Conservation (phyloP, 2,888 invertebrate species). For the Keiferia lycopersicella region DNA sequence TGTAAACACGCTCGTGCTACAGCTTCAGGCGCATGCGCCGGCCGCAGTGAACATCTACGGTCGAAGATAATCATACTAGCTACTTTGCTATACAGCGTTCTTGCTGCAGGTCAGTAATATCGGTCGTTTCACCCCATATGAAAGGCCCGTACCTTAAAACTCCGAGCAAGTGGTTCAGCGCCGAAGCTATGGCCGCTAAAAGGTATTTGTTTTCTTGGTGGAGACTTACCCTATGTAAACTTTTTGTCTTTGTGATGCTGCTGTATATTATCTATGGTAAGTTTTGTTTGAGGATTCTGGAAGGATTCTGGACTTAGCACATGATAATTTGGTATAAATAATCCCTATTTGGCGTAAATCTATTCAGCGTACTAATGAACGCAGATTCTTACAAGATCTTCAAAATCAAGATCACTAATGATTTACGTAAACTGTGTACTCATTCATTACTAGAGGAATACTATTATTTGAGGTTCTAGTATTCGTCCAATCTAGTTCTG, state of each 20-base stretch:
- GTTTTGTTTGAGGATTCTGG: neutral
- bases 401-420: too few relatives aligned
- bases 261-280: neutral
- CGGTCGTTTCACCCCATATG: neutral
- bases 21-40: constrained; percentile 33
- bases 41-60: constrained; percentile 31
- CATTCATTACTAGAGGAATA: too few relatives aligned
- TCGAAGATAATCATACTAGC: constrained; percentile 23
- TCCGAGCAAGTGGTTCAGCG: too few relatives aligned
- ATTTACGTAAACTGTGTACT: too few relatives aligned
- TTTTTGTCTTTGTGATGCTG: neutral
- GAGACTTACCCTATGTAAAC: neutral
- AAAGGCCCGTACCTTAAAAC: too few relatives aligned
- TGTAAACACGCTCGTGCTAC: constrained; percentile 52
- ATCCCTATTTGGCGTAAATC: too few relatives aligned
- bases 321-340: too few relatives aligned
- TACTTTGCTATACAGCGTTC: neutral
- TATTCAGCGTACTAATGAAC: too few relatives aligned
- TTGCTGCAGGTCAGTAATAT: constrained; percentile 1
- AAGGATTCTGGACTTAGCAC: too few relatives aligned
- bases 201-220: neutral
- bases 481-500: too few relatives aligned
- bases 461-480: too few relatives aligned
- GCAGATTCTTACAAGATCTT: too few relatives aligned
- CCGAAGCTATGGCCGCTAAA: neutral